Conservation (phyloP, 2,797 vertebrate species). For the Muscicapa comitata region DNA sequence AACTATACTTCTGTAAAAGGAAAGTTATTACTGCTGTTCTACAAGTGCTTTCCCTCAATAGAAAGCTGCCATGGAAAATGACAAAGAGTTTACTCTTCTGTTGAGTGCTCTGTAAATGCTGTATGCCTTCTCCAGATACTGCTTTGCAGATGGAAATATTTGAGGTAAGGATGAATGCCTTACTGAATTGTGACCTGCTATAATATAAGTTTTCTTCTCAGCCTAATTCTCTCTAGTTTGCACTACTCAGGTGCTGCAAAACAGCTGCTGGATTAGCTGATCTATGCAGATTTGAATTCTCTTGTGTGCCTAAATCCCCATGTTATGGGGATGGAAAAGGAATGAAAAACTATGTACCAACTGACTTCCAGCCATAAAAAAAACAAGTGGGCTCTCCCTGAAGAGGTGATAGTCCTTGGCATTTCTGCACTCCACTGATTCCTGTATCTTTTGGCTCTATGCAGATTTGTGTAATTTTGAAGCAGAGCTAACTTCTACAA, state of each 20-base stretch:
- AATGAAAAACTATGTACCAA: background rate
- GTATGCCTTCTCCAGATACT: conserved; percentile 29
- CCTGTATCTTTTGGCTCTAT: background rate
- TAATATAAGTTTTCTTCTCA: background rate
- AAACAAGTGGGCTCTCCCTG: background rate
- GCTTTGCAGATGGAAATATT: conserved; percentile 29
- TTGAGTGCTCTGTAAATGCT: conserved; percentile 15
- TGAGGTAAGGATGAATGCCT: background rate
- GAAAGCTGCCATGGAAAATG: conserved; percentile 51
- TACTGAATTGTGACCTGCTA: conserved; percentile 20
- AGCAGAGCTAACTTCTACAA: background rate
- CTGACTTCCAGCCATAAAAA: background rate
- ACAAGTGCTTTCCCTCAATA: conserved; percentile 58
- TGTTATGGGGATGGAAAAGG: background rate
- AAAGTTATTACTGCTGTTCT: conserved; percentile 54
- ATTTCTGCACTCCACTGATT: background rate
- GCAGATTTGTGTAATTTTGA: background rate
- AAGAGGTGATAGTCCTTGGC: background rate
- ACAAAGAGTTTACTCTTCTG: conserved; percentile 47
- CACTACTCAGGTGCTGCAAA: conserved; percentile 8
- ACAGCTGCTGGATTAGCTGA: background rate
- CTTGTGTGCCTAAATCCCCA: background rate
- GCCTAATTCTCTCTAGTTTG: background rate
- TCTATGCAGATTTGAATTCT: background rate
- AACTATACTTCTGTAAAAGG: conserved; percentile 25